Percentiles rank a stretch among this genome's conserved stretches.
phyloP scores from a whole-genome alignment of 2,888 invertebrate genomes.

The Chironomus tentans region DNA sequence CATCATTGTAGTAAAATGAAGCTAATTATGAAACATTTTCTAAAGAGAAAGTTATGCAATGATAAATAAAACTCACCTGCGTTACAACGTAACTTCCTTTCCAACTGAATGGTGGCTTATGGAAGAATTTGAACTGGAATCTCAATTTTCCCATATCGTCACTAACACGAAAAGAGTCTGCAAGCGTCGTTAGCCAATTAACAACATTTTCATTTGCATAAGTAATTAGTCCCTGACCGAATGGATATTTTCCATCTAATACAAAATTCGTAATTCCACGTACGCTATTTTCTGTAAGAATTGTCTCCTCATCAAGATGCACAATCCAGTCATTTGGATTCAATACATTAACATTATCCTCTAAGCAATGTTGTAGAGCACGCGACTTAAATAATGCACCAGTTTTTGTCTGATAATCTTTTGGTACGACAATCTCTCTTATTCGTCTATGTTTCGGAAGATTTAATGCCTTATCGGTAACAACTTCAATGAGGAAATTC shows the following conservation, averaged over 20 bases:
- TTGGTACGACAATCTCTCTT: slow-evolving; percentile 81
- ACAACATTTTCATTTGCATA: slow-evolving; percentile 95
- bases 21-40: no score
- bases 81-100: slow-evolving; percentile 97
- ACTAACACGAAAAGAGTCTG: slow-evolving; percentile 90
- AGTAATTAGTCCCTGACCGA: slow-evolving; percentile 91
- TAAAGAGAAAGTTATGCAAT: no score
- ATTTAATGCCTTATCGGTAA: slow-evolving; percentile 79
- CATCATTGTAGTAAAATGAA: no score
- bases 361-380: slow-evolving; percentile 90
- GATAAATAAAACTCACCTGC: slow-evolving; percentile 52
- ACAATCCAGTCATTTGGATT: slow-evolving; percentile 91
- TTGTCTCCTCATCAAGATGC: slow-evolving; percentile 94
- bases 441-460: slow-evolving; percentile 70
- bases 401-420: slow-evolving; percentile 75
- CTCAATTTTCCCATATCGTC: slow-evolving; percentile 97
- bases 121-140: slow-evolving; percentile 85
- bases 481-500: slow-evolving; percentile 93
- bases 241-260: slow-evolving; percentile 85
- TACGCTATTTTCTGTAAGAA: slow-evolving; percentile 85
- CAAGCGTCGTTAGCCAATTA: slow-evolving; percentile 93
- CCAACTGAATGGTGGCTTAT: slow-evolving; percentile 94
- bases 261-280: slow-evolving; percentile 90
- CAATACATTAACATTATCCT: slow-evolving; percentile 76
- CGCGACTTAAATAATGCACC: slow-evolving; percentile 91